Evolutionary conservation across 2,888 invertebrate species (phyloP).

Genomic region (Synergus laeviventris): DNA sequence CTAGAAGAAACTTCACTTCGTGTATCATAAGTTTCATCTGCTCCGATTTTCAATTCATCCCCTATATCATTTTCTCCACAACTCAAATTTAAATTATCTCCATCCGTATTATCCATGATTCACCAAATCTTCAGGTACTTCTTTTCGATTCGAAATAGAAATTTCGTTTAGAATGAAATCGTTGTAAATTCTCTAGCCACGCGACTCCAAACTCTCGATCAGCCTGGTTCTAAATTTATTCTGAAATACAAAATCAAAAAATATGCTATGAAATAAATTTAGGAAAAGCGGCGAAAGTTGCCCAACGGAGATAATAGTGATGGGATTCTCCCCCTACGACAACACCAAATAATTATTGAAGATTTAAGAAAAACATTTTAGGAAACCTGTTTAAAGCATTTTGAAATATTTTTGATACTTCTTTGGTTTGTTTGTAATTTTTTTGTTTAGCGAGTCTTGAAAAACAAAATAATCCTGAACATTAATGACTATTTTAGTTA

Average conservation of each 20-base stretch:
- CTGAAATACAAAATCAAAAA: slow-evolving; percentile 27
- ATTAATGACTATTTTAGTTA: not conserved
- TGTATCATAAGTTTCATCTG: slow-evolving; percentile 87
- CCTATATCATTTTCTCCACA: slow-evolving; percentile 81
- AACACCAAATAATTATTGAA: slow-evolving; percentile 20
- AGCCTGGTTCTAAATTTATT: slow-evolving; percentile 57
- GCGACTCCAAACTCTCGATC: slow-evolving; percentile 50
- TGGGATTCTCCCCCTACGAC: slow-evolving; percentile 28
- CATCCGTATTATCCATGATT: slow-evolving; percentile 55
- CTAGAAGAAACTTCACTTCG: slow-evolving; percentile 93
- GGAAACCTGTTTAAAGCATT: not conserved
- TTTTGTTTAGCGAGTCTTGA: not conserved
- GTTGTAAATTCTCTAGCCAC: slow-evolving; percentile 52
- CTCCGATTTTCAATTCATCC: slow-evolving; percentile 87
- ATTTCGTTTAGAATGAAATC: slow-evolving; percentile 48
- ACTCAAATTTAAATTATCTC: slow-evolving; percentile 71
- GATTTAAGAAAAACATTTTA: not conserved
- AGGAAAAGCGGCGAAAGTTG: slow-evolving; percentile 9
- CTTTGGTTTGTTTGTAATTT: not conserved
- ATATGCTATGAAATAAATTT: slow-evolving; percentile 9
- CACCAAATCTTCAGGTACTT: slow-evolving; percentile 54
- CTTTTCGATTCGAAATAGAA: slow-evolving; percentile 41
- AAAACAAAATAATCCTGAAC: not conserved
- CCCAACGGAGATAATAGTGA: slow-evolving; percentile 25
- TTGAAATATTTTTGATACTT: not conserved